phyloP scores from a whole-genome alignment of 2,113 vertebrate genomes.

The Psephotus haematonotus region DNA sequence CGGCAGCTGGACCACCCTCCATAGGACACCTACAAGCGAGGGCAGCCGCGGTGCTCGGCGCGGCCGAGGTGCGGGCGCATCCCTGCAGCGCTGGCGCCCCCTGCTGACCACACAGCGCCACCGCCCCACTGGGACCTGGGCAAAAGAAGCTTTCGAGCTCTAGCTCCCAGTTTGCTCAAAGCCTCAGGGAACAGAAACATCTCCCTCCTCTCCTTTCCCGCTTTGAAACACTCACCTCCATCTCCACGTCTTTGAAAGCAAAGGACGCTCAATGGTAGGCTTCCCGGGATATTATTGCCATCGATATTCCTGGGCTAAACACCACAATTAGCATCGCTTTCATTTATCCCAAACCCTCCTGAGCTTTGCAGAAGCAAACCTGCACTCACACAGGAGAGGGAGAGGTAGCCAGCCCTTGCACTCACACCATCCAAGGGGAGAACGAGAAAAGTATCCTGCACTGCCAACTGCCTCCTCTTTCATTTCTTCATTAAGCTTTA shows the following conservation, averaged over 20 bases:
- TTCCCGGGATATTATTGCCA: neutral
- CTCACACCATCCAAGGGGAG: fast-evolving
- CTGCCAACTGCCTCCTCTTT: too few species aligned
- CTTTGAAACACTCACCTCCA: fast-evolving
- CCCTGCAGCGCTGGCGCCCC: neutral
- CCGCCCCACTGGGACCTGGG: fast-evolving
- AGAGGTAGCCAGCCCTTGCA: neutral
- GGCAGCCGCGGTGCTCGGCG: too few species aligned
- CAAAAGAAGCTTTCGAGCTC: neutral
- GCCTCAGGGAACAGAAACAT: neutral
- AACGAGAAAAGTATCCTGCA: neutral
- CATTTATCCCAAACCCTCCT: neutral
- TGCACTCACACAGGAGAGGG: too few species aligned
- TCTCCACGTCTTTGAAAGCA: neutral
- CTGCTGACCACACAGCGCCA: neutral
- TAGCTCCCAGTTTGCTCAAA: neutral
- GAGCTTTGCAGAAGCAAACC: neutral
- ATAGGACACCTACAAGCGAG: neutral
- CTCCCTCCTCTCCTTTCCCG: too few species aligned
- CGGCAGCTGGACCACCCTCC: neutral
- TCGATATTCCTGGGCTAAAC: neutral
- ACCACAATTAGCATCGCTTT: neutral
- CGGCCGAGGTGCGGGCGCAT: too few species aligned
- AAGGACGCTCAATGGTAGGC: neutral
- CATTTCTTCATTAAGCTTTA: neutral